Evolutionary conservation across 2,888 invertebrate species (phyloP).

Genomic region (Agrilus cyanescens): DNA sequence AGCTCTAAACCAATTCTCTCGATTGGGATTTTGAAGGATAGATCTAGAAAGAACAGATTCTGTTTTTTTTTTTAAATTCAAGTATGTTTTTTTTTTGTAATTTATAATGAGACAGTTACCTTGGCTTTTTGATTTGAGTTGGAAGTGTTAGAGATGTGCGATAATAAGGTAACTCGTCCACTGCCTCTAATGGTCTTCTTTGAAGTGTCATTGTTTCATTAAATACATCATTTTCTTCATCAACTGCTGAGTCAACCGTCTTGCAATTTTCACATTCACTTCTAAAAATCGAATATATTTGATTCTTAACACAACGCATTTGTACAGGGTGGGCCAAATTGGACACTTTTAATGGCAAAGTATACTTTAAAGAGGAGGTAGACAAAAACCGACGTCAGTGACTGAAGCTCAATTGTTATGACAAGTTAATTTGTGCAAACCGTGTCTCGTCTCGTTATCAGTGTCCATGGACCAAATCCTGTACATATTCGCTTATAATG

Average conservation of each 20-base stretch:
- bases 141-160: slow-evolving; percentile 53
- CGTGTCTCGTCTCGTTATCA: too few relatives aligned
- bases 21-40: slow-evolving; percentile 25
- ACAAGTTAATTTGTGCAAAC: too few relatives aligned
- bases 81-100: too few relatives aligned
- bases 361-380: too few relatives aligned
- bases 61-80: neutral
- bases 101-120: slow-evolving; percentile 26
- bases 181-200: slow-evolving; percentile 41
- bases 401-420: too few relatives aligned
- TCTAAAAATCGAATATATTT: slow-evolving; percentile 25
- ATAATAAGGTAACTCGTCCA: slow-evolving; percentile 42
- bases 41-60: slow-evolving; percentile 12
- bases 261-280: slow-evolving; percentile 81
- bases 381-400: too few relatives aligned
- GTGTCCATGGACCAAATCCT: too few relatives aligned
- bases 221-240: slow-evolving; percentile 42
- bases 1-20: slow-evolving; percentile 43
- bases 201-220: slow-evolving; percentile 61
- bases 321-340: neutral
- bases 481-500: too few relatives aligned
- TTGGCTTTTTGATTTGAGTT: slow-evolving; percentile 45
- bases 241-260: slow-evolving; percentile 51
- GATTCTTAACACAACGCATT: neutral
- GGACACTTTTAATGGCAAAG: too few relatives aligned